These are phyloP conservation scores for Alaudala cheleensis DNA, from an alignment of 2,113 vertebrate genomes.

Conservation along the genomic window DNA sequence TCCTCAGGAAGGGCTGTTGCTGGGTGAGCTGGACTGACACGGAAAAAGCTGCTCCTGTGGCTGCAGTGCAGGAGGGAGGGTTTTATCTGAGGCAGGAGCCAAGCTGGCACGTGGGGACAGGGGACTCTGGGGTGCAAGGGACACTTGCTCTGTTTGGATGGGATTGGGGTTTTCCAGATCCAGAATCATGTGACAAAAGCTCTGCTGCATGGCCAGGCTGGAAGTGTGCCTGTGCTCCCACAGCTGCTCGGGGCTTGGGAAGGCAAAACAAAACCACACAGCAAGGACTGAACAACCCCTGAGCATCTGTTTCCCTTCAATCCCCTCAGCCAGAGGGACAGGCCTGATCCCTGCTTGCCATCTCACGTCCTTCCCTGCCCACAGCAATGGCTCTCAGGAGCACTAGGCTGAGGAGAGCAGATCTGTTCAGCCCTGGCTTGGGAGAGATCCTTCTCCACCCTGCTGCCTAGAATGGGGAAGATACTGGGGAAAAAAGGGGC, in stretches of 20 bases:
- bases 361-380: neutral
- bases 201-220: neutral
- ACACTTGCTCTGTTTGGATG: neutral
- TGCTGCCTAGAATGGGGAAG: neutral
- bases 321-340: neutral
- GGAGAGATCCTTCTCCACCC: neutral
- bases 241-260: constrained; percentile 15
- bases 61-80: neutral
- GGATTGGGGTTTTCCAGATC: neutral
- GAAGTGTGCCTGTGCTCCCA: neutral
- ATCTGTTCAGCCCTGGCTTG: neutral
- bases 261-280: neutral
- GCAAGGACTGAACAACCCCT: neutral
- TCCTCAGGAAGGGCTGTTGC: constrained; percentile 39
- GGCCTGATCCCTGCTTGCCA: neutral
- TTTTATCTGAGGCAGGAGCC: neutral
- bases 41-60: neutral
- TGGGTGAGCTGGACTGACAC: neutral
- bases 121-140: neutral
- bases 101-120: neutral
- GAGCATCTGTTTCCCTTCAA: neutral
- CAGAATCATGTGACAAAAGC: neutral
- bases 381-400: neutral
- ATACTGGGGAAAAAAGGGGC: fast-evolving
- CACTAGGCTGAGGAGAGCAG: neutral